phyloP scores from a whole-genome alignment of 2,797 vertebrate species.

The Cryptoprocta ferox region DNA sequence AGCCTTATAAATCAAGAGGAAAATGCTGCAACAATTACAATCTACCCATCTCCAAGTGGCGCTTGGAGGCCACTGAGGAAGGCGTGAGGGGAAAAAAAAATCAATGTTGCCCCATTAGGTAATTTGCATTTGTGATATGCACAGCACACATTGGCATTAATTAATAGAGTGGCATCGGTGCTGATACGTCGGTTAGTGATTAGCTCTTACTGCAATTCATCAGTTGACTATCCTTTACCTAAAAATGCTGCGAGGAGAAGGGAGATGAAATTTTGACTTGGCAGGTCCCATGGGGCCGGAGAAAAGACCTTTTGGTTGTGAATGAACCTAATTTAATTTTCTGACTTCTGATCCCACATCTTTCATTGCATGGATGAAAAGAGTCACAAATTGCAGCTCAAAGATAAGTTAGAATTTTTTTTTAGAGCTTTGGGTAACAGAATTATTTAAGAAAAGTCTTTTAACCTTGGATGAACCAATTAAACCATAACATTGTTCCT shows the following conservation, averaged over 20 bases:
- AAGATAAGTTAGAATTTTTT: background rate
- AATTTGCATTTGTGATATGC: conserved; percentile 80
- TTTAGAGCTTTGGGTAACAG: background rate
- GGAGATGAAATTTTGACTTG: conserved; percentile 70
- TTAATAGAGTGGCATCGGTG: conserved; percentile 73
- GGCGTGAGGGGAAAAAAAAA: background rate
- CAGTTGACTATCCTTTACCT: conserved; percentile 80
- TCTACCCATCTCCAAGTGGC: background rate
- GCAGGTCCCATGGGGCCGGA: conserved; percentile 44
- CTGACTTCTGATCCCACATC: background rate
- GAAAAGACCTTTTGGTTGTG: background rate
- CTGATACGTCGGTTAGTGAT: conserved; percentile 79
- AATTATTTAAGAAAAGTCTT: background rate
- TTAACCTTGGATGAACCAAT: background rate
- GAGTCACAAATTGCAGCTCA: conserved; percentile 18
- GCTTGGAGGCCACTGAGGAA: conserved; percentile 44
- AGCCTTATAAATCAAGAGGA: conserved; percentile 41
- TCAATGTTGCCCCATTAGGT: conserved; percentile 57
- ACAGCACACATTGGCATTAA: conserved; percentile 79
- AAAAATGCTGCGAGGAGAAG: conserved; percentile 45
- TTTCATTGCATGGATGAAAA: conserved; percentile 24
- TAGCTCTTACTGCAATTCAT: conserved; percentile 77
- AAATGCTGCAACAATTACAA: conserved; percentile 34
- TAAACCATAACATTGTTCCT: background rate
- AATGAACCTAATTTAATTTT: background rate